A percentile compares a stretch with the other conserved stretches of the same genome.
These are phyloP conservation scores for Catagonus wagneri DNA, from an alignment of 2,113 vertebrate genomes.

Conservation along the genomic window DNA sequence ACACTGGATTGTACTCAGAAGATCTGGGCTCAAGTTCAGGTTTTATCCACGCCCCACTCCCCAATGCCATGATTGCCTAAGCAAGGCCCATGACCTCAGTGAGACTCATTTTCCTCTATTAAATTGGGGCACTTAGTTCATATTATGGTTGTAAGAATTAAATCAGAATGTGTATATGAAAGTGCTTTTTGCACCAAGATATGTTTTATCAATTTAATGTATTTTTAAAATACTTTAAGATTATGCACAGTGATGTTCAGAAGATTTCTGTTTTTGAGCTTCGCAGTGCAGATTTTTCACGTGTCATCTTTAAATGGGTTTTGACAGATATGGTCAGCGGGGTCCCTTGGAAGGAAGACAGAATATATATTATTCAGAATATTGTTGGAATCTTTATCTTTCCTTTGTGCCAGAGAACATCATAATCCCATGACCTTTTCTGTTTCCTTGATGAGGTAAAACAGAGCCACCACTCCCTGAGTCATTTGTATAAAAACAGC, in stretches of 20 bases:
- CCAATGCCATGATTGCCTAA: not conserved
- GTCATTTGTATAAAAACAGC: not conserved
- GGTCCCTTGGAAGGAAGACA: not conserved
- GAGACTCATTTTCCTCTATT: not conserved
- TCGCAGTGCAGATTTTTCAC: not conserved
- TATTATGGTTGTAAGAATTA: not conserved
- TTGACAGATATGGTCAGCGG: conserved; percentile 61
- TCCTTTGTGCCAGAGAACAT: conserved; percentile 2
- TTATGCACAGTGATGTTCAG: not conserved
- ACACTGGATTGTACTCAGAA: not conserved
- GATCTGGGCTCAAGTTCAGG: not conserved
- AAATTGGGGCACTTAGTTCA: not conserved
- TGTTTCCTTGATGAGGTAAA: conserved; percentile 16
- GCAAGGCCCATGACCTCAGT: not conserved
- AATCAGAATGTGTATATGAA: not conserved
- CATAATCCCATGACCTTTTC: not conserved
- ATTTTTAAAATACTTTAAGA: not conserved
- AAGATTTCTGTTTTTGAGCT: conserved; percentile 21
- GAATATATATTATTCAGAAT: conserved; percentile 32
- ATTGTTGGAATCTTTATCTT: conserved; percentile 24
- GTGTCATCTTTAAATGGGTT: conserved; percentile 2
- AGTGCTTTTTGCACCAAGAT: not conserved
- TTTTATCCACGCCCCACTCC: not conserved
- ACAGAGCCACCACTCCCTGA: not conserved
- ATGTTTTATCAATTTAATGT: not conserved